Evolutionary conservation across 2,888 invertebrate genomes (phyloP), one percentile per base, ranked within the genome.

Genomic region (Elysia crispata): DNA sequence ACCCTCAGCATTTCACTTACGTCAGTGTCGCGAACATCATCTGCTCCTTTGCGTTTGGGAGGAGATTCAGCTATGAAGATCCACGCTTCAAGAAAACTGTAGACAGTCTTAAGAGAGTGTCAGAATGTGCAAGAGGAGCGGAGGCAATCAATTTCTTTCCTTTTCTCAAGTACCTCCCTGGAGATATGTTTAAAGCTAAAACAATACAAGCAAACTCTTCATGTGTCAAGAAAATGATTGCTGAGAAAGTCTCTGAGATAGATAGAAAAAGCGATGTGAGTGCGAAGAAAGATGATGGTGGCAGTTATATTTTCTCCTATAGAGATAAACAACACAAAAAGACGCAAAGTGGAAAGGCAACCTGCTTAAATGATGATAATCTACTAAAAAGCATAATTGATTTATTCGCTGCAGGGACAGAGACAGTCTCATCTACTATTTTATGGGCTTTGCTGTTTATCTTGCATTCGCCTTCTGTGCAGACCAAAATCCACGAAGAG

Each of bases 351-450:
- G 74, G 74, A 25, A 23, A n/a, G 20, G 13, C 30, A 13, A 74
- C 74, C 3, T 30, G 1, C 20, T 20, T 74, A 57, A 28, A 60
- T n/a, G 74, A 74, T 20, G 31, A 50, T 15, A 60, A 60, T n/a
- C 54, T 74, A 20, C 28, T 28, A 8, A 54, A 30, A 30, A 18
- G 11, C 0, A 69, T 85, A 13, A 67, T 74, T 15, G 88, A 88
- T 66, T 80, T 88, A 1, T 85, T 87, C 70, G 77, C 81, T 13
- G 87, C 88, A 20, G 88, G 87, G 23, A 85, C 85, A 89, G 96
- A 96, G 87, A 96, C 96, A 1, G 95, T 95, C 0, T 95, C 95
- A n/a, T 95, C 97, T n/a, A 96, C 96, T 0, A 95, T 97, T 83
- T 96, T 96, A 89, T 97, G 97, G 94, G 95, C 95, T 81, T 93